These are phyloP conservation scores for Hirtodrosophila histrioides DNA, from an alignment of 2,888 invertebrate species.

Conservation along the genomic window DNA sequence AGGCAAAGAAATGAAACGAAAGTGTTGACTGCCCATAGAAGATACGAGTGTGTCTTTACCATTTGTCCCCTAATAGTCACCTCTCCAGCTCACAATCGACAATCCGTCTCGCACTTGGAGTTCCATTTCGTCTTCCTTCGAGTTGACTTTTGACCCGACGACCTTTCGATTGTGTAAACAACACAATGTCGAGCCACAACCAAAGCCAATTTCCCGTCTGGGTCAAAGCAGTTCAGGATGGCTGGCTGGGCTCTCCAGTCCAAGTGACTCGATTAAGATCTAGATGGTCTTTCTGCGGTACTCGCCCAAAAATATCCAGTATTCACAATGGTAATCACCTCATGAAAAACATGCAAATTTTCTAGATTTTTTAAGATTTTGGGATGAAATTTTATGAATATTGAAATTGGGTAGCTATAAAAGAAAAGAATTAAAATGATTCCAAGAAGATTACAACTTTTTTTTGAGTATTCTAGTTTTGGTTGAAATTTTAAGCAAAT, in stretches of 20 bases:
- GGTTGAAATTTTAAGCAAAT: no score
- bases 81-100: constrained; percentile 6
- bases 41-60: constrained; percentile 43
- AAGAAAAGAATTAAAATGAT: no score
- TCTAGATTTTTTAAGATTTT: no score
- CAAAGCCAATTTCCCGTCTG: constrained; percentile 26
- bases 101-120: constrained; percentile 29
- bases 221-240: constrained; percentile 1
- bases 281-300: no score
- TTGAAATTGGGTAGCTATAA: no score
- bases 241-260: background rate
- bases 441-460: no score
- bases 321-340: no score
- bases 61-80: constrained; percentile 59
- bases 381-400: no score
- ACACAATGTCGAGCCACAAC: constrained; percentile 22
- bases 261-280: no score
- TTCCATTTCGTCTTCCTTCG: background rate
- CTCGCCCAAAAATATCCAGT: no score
- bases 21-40: constrained; percentile 69
- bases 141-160: constrained; percentile 27
- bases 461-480: no score
- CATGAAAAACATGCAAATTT: no score
- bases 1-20: constrained; percentile 64
- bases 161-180: constrained; percentile 51